Evolutionary conservation across 2,113 vertebrate species (phyloP), one percentile per base, ranked within the genome.

Genomic region (Prochilodus magdalenae): DNA sequence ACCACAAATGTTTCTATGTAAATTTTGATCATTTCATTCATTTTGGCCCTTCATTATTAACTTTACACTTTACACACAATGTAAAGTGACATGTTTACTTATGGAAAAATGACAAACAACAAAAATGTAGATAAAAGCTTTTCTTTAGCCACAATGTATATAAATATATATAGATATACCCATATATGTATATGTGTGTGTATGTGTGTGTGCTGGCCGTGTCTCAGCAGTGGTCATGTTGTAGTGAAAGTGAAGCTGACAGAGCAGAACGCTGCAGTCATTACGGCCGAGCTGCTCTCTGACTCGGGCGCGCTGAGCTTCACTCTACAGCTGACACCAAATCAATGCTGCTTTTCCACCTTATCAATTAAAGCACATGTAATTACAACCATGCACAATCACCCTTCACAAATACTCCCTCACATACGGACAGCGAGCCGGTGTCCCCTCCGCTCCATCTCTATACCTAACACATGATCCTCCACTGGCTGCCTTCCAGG

Each of bases 291-390:
- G 70, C 82, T 55, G 74, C 30, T 70, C 26, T 33, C 66, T 27
- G 36, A 70, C 1, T 77, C 76, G 47, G n/a, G 60, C 59, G 60
- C 47, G 47, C 29, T 18, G 27, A 75, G 6, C 77, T 67, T 83
- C 88, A 85, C 87, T 83, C 73, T 84, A 69, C 81, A 62, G 72
- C 88, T 89, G 91, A 94, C 92, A 91, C 87, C 91, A 90, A 91
- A 94, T 94, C 94, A 93, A 94, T 94, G 90, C 89, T 27, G 90
- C 87, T 93, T 94, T 93, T 92, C 92, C 89, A 87, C 91, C 82
- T 94, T 94, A 94, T 94, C 94, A 94, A 93, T 94, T 94, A 93
- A 94, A 90, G 77, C 91, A 91, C 83, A 87, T 93, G 92, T 92
- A 91, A 94, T 93, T 93, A 94, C 92, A 92, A 89, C 90, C 90